These are phyloP conservation scores for Stegodyphus mimosarum DNA, from an alignment of 1,140 invertebrate genomes.

Conservation along the genomic window DNA sequence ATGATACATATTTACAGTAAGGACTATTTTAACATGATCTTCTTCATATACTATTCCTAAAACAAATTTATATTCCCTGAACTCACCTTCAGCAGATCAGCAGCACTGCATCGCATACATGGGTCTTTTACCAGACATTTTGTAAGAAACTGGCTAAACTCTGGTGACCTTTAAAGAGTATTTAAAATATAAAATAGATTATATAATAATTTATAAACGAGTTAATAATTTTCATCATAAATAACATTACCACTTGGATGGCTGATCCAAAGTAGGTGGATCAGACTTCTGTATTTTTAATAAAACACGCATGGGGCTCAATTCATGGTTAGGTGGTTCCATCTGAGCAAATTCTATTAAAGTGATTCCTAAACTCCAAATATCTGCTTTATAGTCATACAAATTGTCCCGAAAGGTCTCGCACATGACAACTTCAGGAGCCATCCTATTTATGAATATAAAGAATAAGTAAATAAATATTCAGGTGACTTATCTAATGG, in stretches of 20 bases:
- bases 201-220: not conserved
- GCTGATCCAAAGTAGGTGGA: conserved; percentile 91
- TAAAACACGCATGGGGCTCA: conserved; percentile 97
- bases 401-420: conserved; percentile 98
- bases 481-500: not conserved
- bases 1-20: no score
- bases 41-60: not conserved
- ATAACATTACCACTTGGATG: conserved; percentile 72
- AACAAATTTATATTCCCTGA: not conserved
- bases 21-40: no score
- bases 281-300: conserved; percentile 99
- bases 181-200: not conserved
- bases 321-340: conserved; percentile 98
- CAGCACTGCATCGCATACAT: conserved; percentile 82
- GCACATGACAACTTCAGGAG: conserved; percentile 97
- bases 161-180: conserved; percentile 72
- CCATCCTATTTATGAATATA: conserved; percentile 77
- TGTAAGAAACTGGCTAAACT: conserved; percentile 94
- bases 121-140: conserved; percentile 95
- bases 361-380: conserved; percentile 98
- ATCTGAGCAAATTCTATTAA: conserved; percentile 99
- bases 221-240: no score
- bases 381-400: conserved; percentile 97
- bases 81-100: conserved; percentile 79
- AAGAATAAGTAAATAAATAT: conserved; percentile 10